phyloP scores from a whole-genome alignment of 2,113 vertebrate genomes.

The Pygoscelis antarcticus region DNA sequence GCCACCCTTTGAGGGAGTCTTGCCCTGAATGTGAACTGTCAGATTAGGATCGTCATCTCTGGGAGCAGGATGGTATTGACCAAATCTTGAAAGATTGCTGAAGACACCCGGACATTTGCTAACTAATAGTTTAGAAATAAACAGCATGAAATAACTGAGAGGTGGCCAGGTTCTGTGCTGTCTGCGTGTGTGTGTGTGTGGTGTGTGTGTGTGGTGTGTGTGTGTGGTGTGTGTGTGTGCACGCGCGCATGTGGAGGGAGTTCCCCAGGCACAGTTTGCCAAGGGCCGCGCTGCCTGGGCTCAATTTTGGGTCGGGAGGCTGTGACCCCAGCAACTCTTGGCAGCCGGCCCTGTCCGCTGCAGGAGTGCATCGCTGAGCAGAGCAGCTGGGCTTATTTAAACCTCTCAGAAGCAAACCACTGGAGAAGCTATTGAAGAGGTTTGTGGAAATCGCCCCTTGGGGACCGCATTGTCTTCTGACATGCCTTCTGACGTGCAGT shows the following conservation, averaged over 20 bases:
- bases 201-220: no score
- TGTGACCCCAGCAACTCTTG: not conserved
- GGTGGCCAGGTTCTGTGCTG: not conserved
- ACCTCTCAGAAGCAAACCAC: not conserved
- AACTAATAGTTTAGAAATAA: not conserved
- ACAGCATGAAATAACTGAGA: not conserved
- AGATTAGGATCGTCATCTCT: not conserved
- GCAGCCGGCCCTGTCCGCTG: not conserved
- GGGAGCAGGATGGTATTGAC: not conserved
- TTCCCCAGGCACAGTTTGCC: not conserved
- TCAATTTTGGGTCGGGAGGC: not conserved
- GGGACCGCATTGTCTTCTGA: not conserved
- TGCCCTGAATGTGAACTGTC: not conserved
- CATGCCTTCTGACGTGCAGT: not conserved
- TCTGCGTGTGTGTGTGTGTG: not conserved
- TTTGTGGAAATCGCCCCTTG: not conserved
- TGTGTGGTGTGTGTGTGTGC: no score
- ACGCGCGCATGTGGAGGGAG: not conserved
- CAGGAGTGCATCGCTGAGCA: not conserved
- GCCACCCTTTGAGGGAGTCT: not conserved
- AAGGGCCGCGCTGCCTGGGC: not conserved
- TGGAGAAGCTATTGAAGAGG: not conserved
- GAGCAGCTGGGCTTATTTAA: not conserved
- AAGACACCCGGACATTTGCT: not conserved
- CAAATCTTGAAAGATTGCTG: not conserved